A percentile compares a stretch with the other conserved stretches of the same genome.
phyloP scores from a whole-genome alignment of 2,888 invertebrate genomes.

The Dexiosoma caninum region DNA sequence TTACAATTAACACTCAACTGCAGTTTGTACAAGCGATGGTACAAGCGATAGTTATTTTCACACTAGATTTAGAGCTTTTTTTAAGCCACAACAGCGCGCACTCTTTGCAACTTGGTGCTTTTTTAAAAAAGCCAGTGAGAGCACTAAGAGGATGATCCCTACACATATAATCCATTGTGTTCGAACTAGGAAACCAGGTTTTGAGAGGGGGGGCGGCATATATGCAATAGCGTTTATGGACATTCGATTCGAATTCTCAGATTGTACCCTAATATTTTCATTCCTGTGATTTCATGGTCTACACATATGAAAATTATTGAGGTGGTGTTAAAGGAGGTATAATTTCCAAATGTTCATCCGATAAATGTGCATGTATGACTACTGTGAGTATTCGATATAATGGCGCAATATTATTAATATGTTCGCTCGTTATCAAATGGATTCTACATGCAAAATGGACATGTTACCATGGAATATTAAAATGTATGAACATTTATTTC shows the following conservation, averaged over 20 bases:
- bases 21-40: too few species aligned
- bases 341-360: not conserved
- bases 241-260: not conserved
- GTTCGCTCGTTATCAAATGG: constrained; percentile 76
- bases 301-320: constrained; percentile 11
- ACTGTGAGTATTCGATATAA: constrained; percentile 33
- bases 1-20: too few species aligned
- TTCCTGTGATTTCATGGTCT: not conserved
- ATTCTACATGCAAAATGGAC: constrained; percentile 73
- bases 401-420: constrained; percentile 73
- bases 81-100: too few species aligned
- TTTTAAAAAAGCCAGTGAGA: too few species aligned
- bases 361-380: not conserved
- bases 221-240: too few species aligned
- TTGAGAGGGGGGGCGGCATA: too few species aligned
- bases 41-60: too few species aligned
- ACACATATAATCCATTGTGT: too few species aligned
- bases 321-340: constrained; percentile 13
- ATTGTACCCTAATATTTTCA: constrained; percentile 1
- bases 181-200: too few species aligned
- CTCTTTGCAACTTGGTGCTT: too few species aligned
- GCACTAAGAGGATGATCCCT: too few species aligned
- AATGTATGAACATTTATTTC: constrained; percentile 49
- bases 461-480: constrained; percentile 62
- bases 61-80: too few species aligned